Conservation (phyloP, 2,797 vertebrate genomes). For the Enteromius thamalakanensis region DNA sequence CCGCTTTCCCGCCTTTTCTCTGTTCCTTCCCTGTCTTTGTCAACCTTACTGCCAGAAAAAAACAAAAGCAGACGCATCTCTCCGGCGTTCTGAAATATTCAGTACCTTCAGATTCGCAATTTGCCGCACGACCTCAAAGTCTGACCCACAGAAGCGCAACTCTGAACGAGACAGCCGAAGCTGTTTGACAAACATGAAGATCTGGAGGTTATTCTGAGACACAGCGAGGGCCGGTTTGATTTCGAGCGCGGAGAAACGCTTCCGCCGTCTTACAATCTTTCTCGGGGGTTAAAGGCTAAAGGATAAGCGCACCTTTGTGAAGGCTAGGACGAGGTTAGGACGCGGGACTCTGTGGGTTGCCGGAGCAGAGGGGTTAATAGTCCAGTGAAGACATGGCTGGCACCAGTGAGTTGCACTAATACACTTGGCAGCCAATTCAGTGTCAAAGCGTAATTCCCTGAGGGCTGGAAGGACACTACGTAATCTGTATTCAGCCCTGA, state of each 20-base stretch:
- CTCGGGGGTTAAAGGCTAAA: slow-evolving; percentile 21
- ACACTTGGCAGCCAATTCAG: slow-evolving; percentile 89
- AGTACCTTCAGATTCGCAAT: slow-evolving; percentile 32
- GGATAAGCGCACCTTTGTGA: slow-evolving; percentile 23
- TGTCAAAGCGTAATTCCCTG: slow-evolving; percentile 90
- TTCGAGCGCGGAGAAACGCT: neutral
- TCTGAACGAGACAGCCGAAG: slow-evolving; percentile 16
- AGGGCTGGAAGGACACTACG: slow-evolving; percentile 96
- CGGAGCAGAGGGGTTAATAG: slow-evolving; percentile 88
- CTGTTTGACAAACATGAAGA: slow-evolving; percentile 50
- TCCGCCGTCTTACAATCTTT: neutral
- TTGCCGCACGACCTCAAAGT: slow-evolving; percentile 34
- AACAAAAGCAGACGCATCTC: slow-evolving; percentile 33
- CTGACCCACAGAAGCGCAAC: slow-evolving; percentile 26
- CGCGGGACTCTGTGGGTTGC: slow-evolving; percentile 30
- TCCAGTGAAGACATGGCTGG: slow-evolving; percentile 82
- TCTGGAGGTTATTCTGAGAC: slow-evolving; percentile 23
- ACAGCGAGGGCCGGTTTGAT: slow-evolving; percentile 12
- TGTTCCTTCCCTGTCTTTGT: neutral
- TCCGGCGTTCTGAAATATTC: slow-evolving; percentile 32
- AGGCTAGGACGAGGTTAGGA: slow-evolving; percentile 54
- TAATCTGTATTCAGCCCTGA: slow-evolving; percentile 99
- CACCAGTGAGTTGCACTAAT: slow-evolving; percentile 90
- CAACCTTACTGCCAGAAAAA: slow-evolving; percentile 9
- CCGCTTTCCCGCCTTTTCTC: slow-evolving; percentile 30